phyloP scores from a whole-genome alignment of 2,113 vertebrate species.

The Peromyscus maniculatus region DNA sequence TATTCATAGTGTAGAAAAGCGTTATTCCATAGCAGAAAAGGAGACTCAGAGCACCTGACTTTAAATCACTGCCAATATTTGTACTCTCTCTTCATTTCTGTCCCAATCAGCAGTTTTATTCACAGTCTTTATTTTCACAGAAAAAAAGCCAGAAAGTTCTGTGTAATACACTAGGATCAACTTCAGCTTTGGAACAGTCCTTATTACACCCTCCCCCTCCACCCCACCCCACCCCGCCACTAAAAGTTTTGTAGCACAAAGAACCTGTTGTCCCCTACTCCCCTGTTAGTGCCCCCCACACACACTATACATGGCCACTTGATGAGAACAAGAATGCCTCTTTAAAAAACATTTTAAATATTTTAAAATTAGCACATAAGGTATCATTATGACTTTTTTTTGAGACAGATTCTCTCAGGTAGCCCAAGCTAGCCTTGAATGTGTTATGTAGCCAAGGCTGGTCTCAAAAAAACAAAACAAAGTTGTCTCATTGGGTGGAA shows the following conservation, averaged over 20 bases:
- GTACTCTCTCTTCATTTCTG: conserved; percentile 38
- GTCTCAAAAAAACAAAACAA: neutral
- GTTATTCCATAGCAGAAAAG: neutral
- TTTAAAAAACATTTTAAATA: neutral
- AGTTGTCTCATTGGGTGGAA: neutral
- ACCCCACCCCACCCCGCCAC: neutral
- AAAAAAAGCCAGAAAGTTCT: neutral
- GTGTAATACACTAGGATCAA: neutral
- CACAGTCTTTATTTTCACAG: conserved; percentile 21
- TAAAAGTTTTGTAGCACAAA: neutral
- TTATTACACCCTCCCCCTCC: too few relatives aligned
- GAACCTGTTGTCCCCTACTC: neutral
- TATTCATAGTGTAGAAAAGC: too few relatives aligned
- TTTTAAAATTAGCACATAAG: neutral
- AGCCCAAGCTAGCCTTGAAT: neutral
- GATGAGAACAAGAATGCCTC: neutral
- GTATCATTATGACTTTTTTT: neutral
- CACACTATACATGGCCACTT: neutral
- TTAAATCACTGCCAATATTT: neutral
- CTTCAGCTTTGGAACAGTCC: neutral
- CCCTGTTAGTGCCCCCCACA: neutral
- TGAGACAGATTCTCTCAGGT: neutral
- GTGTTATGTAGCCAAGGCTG: neutral
- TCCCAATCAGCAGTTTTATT: neutral
- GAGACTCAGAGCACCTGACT: neutral